phyloP scores from a whole-genome alignment of 2,797 vertebrate species.

The Mergus octosetaceus region DNA sequence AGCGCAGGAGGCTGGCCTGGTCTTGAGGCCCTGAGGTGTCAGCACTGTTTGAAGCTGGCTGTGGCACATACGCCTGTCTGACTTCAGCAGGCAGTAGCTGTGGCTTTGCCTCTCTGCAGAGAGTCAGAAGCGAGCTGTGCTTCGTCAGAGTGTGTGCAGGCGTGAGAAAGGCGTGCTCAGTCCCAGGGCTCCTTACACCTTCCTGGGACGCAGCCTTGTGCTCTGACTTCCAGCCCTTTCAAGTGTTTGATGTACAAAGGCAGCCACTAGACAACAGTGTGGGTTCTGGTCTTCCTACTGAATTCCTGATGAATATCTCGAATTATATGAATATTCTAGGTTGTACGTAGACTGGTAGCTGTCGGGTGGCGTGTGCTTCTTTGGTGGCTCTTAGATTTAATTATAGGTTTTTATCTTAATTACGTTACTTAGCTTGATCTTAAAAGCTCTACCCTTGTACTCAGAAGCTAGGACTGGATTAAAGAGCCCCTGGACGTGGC shows the following conservation, averaged over 20 bases:
- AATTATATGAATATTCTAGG: neutral
- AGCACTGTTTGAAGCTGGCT: neutral
- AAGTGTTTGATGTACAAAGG: neutral
- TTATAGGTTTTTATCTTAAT: neutral
- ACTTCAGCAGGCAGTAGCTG: neutral
- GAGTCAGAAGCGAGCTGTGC: neutral
- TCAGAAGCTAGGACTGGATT: neutral
- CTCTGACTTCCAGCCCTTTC: neutral
- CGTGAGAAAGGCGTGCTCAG: neutral
- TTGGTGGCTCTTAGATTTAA: neutral
- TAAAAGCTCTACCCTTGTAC: neutral
- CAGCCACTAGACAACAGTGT: neutral
- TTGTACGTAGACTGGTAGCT: neutral
- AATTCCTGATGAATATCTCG: neutral
- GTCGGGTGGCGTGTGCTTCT: neutral
- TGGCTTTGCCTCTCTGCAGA: neutral
- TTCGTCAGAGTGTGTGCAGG: neutral
- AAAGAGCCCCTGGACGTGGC: neutral
- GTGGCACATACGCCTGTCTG: fast-evolving
- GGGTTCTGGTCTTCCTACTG: neutral
- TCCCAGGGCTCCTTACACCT: neutral
- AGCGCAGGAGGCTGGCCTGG: neutral
- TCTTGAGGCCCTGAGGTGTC: neutral
- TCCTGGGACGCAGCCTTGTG: neutral
- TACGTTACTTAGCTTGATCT: neutral